Conservation (phyloP, 2,113 vertebrate genomes). For the Stigmatopora argus region DNA sequence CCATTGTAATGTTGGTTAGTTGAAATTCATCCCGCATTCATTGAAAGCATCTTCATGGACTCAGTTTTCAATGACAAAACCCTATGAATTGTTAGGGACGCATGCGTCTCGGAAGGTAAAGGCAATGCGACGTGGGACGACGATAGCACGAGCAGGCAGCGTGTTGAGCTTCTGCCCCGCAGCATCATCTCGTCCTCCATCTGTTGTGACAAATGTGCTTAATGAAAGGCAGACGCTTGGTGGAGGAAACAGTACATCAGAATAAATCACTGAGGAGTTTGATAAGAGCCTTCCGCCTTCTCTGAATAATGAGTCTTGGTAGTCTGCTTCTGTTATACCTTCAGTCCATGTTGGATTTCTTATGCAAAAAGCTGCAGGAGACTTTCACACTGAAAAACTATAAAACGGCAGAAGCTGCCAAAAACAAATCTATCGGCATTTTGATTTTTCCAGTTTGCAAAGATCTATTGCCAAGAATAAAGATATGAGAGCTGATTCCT, state of each 20-base stretch:
- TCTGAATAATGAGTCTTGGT: slow-evolving; percentile 49
- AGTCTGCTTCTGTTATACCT: slow-evolving; percentile 16
- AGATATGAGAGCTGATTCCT: neutral
- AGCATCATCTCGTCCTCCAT: slow-evolving; percentile 36
- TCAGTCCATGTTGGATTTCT: no score
- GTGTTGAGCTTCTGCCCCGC: slow-evolving; percentile 19
- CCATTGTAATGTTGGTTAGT: no score
- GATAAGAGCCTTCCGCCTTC: slow-evolving; percentile 24
- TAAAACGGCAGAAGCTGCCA: neutral
- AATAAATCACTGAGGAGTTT: slow-evolving; percentile 46
- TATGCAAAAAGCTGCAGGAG: neutral
- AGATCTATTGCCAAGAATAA: neutral
- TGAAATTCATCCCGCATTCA: no score
- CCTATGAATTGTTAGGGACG: neutral
- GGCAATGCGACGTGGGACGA: slow-evolving; percentile 12
- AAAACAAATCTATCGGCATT: neutral
- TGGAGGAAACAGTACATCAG: slow-evolving; percentile 50
- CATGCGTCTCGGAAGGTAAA: slow-evolving; percentile 21
- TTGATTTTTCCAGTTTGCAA: neutral
- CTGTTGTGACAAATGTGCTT: slow-evolving; percentile 55
- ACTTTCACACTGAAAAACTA: neutral
- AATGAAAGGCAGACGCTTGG: slow-evolving; percentile 47
- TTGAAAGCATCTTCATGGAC: neutral
- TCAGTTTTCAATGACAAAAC: neutral
- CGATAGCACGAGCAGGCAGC: slow-evolving; percentile 24